phyloP scores from a whole-genome alignment of 2,888 invertebrate species.

The Galeopsomyia nigrocyanea region DNA sequence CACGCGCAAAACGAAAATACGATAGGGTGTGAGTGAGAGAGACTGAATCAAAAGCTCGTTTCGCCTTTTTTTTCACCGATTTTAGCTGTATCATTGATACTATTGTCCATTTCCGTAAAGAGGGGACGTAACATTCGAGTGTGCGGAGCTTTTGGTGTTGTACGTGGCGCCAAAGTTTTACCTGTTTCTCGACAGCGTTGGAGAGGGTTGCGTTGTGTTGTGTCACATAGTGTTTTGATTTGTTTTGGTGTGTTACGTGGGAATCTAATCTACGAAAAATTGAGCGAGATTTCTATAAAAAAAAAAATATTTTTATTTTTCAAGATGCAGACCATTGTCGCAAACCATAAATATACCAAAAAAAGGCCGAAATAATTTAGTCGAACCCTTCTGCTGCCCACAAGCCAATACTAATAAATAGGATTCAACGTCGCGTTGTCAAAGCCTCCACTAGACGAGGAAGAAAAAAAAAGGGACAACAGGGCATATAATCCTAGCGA shows the following conservation, averaged over 20 bases:
- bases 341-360: background rate
- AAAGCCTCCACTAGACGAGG: slow-evolving; percentile 6
- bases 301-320: background rate
- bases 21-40: slow-evolving; percentile 20
- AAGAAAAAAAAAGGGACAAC: slow-evolving; percentile 15
- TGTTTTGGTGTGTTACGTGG: too few relatives aligned
- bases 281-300: background rate
- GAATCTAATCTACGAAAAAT: too few relatives aligned
- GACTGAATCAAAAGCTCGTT: slow-evolving; percentile 63
- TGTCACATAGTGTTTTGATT: too few relatives aligned
- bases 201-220: too few relatives aligned
- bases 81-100: background rate
- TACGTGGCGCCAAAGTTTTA: too few relatives aligned
- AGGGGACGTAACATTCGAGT: too few relatives aligned
- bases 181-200: too few relatives aligned
- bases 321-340: background rate
- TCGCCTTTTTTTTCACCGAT: slow-evolving; percentile 21
- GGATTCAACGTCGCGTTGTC: slow-evolving; percentile 39
- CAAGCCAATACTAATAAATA: slow-evolving; percentile 43
- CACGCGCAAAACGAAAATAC: slow-evolving; percentile 45
- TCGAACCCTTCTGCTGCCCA: too few relatives aligned
- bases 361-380: slow-evolving; percentile 1
- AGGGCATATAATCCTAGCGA: background rate
- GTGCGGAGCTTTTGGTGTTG: background rate
- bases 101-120: background rate